Evolutionary conservation across 1,140 invertebrate species (phyloP), one percentile per base, ranked within the genome.

Genomic region (Dysdera silvatica): DNA sequence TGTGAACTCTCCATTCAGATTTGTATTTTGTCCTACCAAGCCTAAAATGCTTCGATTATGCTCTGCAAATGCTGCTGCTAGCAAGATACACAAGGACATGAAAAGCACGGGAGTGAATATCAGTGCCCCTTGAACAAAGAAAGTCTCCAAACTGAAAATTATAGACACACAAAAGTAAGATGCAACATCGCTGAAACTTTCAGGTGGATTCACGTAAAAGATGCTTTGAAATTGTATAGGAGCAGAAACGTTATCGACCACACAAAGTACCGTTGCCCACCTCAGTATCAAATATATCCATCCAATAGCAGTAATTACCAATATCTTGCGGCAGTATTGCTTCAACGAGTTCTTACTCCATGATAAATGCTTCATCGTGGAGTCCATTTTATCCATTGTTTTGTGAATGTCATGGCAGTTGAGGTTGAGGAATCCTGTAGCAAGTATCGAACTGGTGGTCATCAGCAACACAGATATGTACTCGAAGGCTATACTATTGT

Each of bases 41-140:
- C 56, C 43, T 20, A 63, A 28, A 3, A 67, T 67, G 47, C 52
- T 53, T 4, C 49, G 26, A 20, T 67, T 67, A 37, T 67, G 66
- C 26, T 67, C 61, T 3, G 45, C 14, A 40, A 63, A 67, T 2
- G 67, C 58, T 28, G 65, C 49, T 2, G 54, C 37, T 14, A 68
- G 55, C 33, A 68, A 47, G 31, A 68, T 58, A 33, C 67, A 63
- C 5, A 68, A 65, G 14, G 65, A 66, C 66, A 68, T 68, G 18
- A 67, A 68, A 16, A 64, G 26, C 8, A 68, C 51, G 0, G 67
- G 67, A 8, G 65, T 61, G 20, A 68, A 68, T 37, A 68, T 61
- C 7, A 68, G 45, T 18, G 52, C 45, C 20, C 67, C 67, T 31
- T 66, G 59, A 18, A 67, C 53, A 32, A 68, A 68, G 31, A 68